phyloP scores from a whole-genome alignment of 2,888 invertebrate species.

The Gortyna flavago region DNA sequence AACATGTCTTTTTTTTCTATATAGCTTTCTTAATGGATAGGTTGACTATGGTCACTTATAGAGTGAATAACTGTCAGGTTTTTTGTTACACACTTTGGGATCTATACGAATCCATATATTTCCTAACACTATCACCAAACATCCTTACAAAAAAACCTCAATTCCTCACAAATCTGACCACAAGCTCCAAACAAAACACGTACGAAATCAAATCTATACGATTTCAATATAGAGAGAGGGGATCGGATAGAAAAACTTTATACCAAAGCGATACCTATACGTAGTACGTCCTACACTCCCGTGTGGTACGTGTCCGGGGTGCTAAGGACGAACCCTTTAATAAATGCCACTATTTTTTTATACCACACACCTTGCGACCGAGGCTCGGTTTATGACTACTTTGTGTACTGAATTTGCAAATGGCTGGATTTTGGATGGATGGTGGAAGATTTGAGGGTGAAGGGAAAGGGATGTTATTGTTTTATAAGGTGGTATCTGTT shows the following conservation, averaged over 20 bases:
- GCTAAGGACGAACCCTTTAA: conserved; percentile 80
- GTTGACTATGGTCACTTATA: not conserved
- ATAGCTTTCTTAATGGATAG: not conserved
- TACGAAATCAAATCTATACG: conserved; percentile 75
- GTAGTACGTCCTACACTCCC: conserved; percentile 80
- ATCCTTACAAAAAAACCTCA: not conserved
- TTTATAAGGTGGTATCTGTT: conserved; percentile 19
- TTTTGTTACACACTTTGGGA: not conserved
- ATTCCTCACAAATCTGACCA: conserved; percentile 49
- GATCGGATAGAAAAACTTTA: conserved; percentile 78
- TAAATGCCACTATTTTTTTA: conserved; percentile 87
- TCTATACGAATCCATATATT: not conserved
- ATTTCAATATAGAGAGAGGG: conserved; percentile 84
- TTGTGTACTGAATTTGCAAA: conserved; percentile 83
- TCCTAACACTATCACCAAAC: not conserved
- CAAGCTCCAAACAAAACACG: conserved; percentile 66
- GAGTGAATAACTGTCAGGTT: no score
- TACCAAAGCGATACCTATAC: conserved; percentile 78
- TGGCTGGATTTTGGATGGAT: conserved; percentile 14
- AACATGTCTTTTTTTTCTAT: not conserved
- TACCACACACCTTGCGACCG: conserved; percentile 84
- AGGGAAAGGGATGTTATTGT: conserved; percentile 31
- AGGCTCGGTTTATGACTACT: conserved; percentile 81
- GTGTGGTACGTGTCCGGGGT: conserved; percentile 81
- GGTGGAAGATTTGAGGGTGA: not conserved